Conservation (phyloP, 2,113 vertebrate genomes). For the Penelope pileata region DNA sequence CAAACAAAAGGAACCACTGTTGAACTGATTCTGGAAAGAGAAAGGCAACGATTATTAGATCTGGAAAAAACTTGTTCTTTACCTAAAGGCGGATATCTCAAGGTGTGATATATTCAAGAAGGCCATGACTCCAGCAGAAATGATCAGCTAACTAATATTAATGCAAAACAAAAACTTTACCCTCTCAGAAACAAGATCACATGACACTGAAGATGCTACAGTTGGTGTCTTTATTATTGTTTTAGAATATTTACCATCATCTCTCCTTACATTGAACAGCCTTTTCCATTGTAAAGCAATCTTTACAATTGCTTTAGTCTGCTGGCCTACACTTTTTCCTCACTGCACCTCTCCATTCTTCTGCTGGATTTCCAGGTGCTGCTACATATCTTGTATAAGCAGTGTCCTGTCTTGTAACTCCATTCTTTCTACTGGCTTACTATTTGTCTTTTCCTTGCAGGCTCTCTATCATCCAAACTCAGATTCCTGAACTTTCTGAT, state of each 20-base stretch:
- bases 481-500: neutral
- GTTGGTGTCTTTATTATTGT: neutral
- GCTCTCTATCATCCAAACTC: neutral
- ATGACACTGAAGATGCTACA: neutral
- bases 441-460: neutral
- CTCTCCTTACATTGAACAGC: neutral
- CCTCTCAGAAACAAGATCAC: neutral
- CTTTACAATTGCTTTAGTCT: neutral
- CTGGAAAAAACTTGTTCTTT: neutral
- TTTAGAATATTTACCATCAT: neutral
- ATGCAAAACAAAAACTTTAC: neutral
- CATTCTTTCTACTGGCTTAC: neutral
- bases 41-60: neutral
- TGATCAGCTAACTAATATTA: neutral
- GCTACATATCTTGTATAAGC: fast-evolving
- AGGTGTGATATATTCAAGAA: neutral
- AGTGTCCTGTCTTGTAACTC: neutral
- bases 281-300: neutral
- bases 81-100: neutral
- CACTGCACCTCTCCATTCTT: neutral
- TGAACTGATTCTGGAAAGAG: neutral
- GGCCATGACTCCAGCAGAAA: neutral
- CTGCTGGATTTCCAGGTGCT: neutral
- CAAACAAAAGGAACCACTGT: neutral
- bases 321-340: fast-evolving